Evolutionary conservation across 2,888 invertebrate species (phyloP).

Genomic region (Thymelicus lineola): DNA sequence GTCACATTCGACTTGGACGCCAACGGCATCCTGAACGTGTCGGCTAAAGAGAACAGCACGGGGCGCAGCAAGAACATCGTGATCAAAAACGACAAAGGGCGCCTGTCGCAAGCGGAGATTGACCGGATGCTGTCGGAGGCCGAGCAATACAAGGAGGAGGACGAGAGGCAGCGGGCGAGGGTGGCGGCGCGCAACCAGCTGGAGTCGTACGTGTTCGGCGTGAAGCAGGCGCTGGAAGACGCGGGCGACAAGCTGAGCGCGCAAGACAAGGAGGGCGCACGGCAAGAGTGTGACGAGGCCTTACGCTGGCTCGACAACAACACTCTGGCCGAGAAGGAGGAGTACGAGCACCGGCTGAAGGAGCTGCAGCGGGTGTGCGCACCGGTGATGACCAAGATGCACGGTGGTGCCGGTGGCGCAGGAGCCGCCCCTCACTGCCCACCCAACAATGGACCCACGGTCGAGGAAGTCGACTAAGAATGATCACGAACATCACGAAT

Average conservation of each 20-base stretch:
- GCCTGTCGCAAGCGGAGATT: too few species aligned
- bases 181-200: slow-evolving; percentile 89
- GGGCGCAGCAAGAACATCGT: slow-evolving; percentile 88
- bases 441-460: not conserved
- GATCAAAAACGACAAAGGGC: slow-evolving; percentile 90
- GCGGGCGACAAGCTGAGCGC: slow-evolving; percentile 82
- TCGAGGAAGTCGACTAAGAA: not conserved
- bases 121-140: too few species aligned
- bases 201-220: slow-evolving; percentile 88
- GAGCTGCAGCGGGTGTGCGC: not conserved
- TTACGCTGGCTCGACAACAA: slow-evolving; percentile 1
- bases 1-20: too few species aligned
- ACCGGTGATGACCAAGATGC: slow-evolving; percentile 1
- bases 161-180: slow-evolving; percentile 87
- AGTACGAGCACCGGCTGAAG: not conserved
- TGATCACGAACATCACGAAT: not conserved
- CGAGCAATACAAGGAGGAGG: slow-evolving; percentile 74
- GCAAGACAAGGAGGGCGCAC: not conserved
- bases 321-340: not conserved
- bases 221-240: slow-evolving; percentile 88
- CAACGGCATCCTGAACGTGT: slow-evolving; percentile 75
- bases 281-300: not conserved
- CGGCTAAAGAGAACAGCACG: slow-evolving; percentile 86
- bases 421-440: not conserved
- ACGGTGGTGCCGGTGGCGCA: not conserved